These are phyloP conservation scores for Acridotheres tristis DNA, from an alignment of 2,797 vertebrate species.

Conservation along the genomic window DNA sequence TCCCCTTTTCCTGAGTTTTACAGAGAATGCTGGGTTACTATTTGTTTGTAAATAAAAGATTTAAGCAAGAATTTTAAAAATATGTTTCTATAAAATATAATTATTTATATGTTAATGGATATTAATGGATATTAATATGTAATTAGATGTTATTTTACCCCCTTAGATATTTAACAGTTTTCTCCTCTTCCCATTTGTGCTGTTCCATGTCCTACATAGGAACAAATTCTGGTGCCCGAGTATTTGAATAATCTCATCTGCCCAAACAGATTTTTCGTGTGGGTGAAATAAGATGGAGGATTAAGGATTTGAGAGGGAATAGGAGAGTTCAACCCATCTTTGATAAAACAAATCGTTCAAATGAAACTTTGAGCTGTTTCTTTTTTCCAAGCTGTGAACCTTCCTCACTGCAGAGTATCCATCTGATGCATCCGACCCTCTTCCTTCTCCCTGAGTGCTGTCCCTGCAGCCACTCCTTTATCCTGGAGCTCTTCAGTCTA, in stretches of 20 bases:
- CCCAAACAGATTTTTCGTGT: background rate
- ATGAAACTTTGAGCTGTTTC: background rate
- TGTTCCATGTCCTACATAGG: background rate
- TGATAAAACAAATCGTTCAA: background rate
- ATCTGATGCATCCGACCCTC: background rate
- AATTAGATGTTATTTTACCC: accelerated
- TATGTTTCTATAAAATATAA: background rate
- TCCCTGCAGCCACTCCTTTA: background rate
- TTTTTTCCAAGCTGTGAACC: background rate
- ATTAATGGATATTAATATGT: accelerated
- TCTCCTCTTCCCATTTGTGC: background rate
- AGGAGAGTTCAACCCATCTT: background rate
- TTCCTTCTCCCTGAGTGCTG: background rate
- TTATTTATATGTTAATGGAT: background rate
- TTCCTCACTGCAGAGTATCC: background rate
- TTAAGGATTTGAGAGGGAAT: background rate
- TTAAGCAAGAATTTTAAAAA: background rate
- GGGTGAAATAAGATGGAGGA: conserved; percentile 9
- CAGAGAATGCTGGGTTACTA: background rate
- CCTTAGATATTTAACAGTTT: background rate
- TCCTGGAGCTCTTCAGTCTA: background rate
- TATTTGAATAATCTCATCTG: background rate
- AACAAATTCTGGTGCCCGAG: background rate
- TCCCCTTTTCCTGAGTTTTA: background rate
- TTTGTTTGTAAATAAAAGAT: background rate